These are phyloP conservation scores for Oceanodroma leucorhoa DNA, from an alignment of 2,797 vertebrate species.

Conservation along the genomic window DNA sequence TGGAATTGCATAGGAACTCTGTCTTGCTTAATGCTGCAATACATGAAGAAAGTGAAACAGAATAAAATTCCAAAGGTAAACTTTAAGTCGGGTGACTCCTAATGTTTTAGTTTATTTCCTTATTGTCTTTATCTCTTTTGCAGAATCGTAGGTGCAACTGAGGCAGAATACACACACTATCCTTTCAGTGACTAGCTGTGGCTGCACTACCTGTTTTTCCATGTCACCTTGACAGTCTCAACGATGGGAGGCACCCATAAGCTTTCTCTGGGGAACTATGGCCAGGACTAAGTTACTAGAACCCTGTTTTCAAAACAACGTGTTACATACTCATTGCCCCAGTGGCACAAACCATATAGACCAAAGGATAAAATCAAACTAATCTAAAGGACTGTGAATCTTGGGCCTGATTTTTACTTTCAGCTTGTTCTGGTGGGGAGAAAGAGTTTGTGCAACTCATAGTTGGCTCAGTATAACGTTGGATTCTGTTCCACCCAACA, in stretches of 20 bases:
- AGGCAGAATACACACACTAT: not conserved
- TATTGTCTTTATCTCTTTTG: not conserved
- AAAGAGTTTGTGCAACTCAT: not conserved
- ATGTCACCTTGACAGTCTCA: not conserved
- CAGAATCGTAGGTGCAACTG: not conserved
- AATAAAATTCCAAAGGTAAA: not conserved
- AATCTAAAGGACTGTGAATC: not conserved
- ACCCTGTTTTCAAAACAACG: not conserved
- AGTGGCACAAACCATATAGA: not conserved
- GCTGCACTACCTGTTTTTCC: not conserved
- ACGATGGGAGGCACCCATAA: not conserved
- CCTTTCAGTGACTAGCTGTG: not conserved
- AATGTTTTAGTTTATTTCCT: not conserved
- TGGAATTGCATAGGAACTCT: not conserved
- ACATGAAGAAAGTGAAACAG: not conserved
- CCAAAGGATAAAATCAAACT: not conserved
- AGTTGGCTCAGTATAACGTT: not conserved
- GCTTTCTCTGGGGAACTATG: not conserved
- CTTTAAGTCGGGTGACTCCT: not conserved
- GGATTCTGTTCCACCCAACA: not conserved
- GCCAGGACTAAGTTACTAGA: not conserved
- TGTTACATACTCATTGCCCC: fast-evolving
- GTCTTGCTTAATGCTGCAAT: not conserved
- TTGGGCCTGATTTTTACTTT: not conserved
- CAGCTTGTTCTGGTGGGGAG: not conserved